Conservation (phyloP, 2,113 vertebrate genomes). For the Cacatua alba region DNA sequence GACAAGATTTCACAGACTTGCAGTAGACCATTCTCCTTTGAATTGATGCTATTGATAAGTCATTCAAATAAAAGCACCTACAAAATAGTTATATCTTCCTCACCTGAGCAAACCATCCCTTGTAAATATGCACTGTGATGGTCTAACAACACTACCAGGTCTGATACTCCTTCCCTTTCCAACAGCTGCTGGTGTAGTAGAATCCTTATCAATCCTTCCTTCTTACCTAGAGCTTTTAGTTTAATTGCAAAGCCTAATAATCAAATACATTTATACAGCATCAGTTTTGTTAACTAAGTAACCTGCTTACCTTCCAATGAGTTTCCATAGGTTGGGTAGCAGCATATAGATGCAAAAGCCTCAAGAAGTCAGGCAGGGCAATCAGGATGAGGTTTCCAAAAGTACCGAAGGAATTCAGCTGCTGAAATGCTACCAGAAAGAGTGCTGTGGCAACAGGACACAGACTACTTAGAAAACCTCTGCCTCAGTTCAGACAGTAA, state of each 20-base stretch:
- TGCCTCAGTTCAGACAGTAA: not conserved
- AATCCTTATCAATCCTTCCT: not conserved
- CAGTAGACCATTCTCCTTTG: not conserved
- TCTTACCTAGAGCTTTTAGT: not conserved
- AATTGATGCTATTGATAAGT: not conserved
- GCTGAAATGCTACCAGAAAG: not conserved
- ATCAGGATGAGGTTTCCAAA: not conserved
- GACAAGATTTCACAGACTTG: not conserved
- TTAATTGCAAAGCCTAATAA: not conserved
- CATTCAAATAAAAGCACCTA: not conserved
- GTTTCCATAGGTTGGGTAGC: not conserved
- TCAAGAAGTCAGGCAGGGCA: not conserved
- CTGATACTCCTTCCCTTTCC: not conserved
- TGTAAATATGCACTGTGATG: not conserved
- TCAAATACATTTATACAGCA: not conserved
- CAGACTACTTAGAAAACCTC: not conserved
- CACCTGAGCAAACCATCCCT: not conserved
- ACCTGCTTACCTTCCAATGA: not conserved
- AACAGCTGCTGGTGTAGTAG: not conserved
- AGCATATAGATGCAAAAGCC: accelerated
- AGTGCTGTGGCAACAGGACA: not conserved
- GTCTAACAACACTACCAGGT: not conserved
- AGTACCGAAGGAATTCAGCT: not conserved
- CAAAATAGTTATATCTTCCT: not conserved
- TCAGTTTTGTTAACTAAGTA: not conserved